These are phyloP conservation scores for Oscheius sp. DNA, from an alignment of 2,888 invertebrate species.

Conservation along the genomic window DNA sequence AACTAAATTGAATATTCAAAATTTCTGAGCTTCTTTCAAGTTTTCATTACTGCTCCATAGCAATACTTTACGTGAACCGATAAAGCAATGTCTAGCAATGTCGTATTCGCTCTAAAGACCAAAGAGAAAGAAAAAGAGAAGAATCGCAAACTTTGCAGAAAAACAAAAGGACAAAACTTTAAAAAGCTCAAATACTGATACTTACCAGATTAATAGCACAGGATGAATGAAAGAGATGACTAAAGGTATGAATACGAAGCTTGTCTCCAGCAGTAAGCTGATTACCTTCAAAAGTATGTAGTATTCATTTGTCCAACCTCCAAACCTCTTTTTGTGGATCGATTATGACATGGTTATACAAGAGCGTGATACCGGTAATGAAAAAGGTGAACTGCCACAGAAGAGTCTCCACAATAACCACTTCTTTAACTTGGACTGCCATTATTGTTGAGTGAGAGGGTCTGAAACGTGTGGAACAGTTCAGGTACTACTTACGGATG, in stretches of 20 bases:
- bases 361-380: constrained; percentile 48
- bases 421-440: constrained; percentile 47
- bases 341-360: constrained; percentile 48
- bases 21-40: neutral
- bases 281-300: constrained; percentile 18
- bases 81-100: no score
- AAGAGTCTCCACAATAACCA: constrained; percentile 51
- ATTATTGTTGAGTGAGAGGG: constrained; percentile 17
- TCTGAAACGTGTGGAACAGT: neutral
- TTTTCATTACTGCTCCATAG: neutral
- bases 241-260: constrained; percentile 51
- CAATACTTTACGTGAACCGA: neutral
- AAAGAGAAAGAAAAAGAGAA: neutral
- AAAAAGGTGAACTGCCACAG: constrained; percentile 50
- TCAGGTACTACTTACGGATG: constrained; percentile 39
- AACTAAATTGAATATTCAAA: neutral
- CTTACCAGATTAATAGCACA: constrained; percentile 53
- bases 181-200: neutral
- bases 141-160: neutral
- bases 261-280: constrained; percentile 43
- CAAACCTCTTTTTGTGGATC: constrained; percentile 50
- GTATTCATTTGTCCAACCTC: neutral
- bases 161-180: neutral
- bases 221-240: constrained; percentile 55
- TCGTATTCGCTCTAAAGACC: no score